These are phyloP conservation scores for Ariolimax columbianus DNA, from an alignment of 2,888 invertebrate genomes.

Conservation along the genomic window DNA sequence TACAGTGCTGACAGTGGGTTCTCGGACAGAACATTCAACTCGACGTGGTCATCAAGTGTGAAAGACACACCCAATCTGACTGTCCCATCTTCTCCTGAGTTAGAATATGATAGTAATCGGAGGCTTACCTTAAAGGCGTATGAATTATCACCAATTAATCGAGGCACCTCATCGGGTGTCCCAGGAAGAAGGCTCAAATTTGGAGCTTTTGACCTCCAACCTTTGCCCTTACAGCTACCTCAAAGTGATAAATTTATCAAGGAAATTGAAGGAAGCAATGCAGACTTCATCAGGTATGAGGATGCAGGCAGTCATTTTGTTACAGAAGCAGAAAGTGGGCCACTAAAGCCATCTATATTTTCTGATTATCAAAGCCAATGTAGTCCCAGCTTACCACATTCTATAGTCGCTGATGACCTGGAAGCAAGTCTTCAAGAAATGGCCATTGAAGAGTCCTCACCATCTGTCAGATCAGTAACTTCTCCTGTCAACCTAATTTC, in stretches of 20 bases:
- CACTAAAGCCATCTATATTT: too few species aligned
- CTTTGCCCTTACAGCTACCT: background rate
- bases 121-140: conserved; percentile 12
- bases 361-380: background rate
- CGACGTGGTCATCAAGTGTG: conserved; percentile 6
- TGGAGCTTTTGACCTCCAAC: background rate
- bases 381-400: conserved; percentile 1
- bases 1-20: conserved; percentile 34
- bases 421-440: conserved; percentile 43
- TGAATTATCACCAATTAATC: conserved; percentile 20
- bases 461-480: background rate
- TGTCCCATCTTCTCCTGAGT: background rate
- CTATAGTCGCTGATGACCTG: conserved; percentile 9
- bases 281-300: background rate
- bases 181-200: background rate
- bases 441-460: conserved; percentile 34
- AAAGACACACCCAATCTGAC: background rate
- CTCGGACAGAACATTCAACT: conserved; percentile 19
- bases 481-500: background rate
- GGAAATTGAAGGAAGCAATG: background rate
- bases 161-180: background rate
- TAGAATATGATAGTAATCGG: background rate
- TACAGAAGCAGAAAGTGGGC: background rate
- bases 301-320: background rate
- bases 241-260: background rate